Conservation (phyloP, 1,140 invertebrate species). For the Eurosta solidaginis region DNA sequence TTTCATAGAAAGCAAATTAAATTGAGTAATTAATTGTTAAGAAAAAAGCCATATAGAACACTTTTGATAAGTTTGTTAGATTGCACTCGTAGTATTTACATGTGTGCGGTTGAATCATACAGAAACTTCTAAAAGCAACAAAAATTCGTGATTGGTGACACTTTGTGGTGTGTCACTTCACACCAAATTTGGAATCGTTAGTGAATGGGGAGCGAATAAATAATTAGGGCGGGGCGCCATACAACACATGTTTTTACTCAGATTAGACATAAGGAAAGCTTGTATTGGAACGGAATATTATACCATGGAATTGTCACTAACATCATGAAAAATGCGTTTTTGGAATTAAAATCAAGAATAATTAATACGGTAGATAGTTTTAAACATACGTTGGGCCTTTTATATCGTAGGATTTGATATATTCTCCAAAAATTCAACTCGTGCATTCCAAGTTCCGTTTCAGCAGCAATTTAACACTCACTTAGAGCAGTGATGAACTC, state of each 20-base stretch:
- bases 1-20: not conserved
- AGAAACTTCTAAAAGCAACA: no score
- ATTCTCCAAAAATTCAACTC: no score
- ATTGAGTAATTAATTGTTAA: constrained; percentile 26
- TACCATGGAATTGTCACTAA: no score
- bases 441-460: no score
- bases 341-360: no score
- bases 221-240: not conserved
- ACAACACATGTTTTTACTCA: not conserved
- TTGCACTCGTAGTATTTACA: not conserved
- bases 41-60: not conserved
- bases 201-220: not conserved
- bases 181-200: not conserved
- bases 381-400: no score
- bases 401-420: no score
- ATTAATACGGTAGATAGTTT: no score
- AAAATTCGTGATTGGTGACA: not conserved
- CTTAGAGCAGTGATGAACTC: no score
- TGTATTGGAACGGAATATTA: no score
- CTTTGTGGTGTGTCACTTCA: not conserved
- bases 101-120: not conserved
- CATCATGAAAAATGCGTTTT: no score
- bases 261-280: not conserved
- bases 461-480: no score
- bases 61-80: not conserved